phyloP scores from a whole-genome alignment of 2,797 vertebrate genomes.

The Trematomus bernacchii region DNA sequence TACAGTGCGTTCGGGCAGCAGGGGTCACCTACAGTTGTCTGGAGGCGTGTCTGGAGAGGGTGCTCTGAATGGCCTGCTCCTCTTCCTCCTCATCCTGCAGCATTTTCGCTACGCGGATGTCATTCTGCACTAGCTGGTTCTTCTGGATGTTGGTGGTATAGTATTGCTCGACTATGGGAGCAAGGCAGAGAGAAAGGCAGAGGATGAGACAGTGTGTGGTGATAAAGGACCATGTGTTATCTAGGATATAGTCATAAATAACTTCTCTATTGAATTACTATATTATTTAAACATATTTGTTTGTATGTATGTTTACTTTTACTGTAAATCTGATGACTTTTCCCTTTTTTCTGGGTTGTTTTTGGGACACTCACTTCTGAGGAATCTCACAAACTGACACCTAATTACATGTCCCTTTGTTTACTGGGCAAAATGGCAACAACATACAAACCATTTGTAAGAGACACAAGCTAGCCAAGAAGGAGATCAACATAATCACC shows the following conservation, averaged over 20 bases:
- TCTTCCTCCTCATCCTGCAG: conserved; percentile 85
- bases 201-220: background rate
- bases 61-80: conserved; percentile 59
- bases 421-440: conserved; percentile 3
- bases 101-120: conserved; percentile 82
- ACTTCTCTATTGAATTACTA: background rate
- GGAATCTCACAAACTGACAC: conserved; percentile 15
- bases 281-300: background rate
- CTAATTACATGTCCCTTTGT: conserved; percentile 17
- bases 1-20: background rate
- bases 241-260: background rate
- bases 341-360: background rate
- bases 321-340: conserved; percentile 1
- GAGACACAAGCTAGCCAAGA: background rate
- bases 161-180: conserved; percentile 82
- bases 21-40: conserved; percentile 71
- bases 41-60: conserved; percentile 68
- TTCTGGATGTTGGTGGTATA: conserved; percentile 87
- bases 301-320: background rate
- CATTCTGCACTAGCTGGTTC: conserved; percentile 85
- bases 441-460: background rate
- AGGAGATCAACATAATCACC: background rate
- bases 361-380: conserved; percentile 5
- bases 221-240: background rate
- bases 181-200: background rate